Percentiles rank a stretch among this genome's conserved stretches.
Evolutionary conservation across 2,113 vertebrate genomes (phyloP).

Genomic region (Herpetotheres cachinnans): DNA sequence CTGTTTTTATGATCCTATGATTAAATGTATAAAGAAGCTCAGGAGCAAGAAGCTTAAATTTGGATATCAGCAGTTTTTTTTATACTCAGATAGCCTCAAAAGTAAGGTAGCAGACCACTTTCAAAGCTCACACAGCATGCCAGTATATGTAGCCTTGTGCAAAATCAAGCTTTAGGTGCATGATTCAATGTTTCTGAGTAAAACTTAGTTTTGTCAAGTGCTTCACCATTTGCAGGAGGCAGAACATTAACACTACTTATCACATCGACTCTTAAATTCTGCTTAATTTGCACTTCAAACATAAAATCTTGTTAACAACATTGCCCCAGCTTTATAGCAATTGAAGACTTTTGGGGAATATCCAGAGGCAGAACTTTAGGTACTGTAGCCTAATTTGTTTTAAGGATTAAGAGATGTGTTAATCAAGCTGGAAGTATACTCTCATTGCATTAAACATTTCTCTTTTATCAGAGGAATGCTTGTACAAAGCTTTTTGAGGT

Average conservation of each 20-base stretch:
- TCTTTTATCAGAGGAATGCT: not conserved
- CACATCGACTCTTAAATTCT: not conserved
- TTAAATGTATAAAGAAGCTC: not conserved
- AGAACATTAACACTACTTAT: not conserved
- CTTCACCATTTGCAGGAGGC: not conserved
- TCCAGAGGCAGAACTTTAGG: not conserved
- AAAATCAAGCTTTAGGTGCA: not conserved
- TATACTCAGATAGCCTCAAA: not conserved
- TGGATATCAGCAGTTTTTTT: not conserved
- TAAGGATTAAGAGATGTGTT: not conserved
- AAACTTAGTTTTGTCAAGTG: not conserved
- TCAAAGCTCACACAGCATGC: not conserved
- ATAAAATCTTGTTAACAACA: not conserved
- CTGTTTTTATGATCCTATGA: not conserved
- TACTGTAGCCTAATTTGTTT: not conserved
- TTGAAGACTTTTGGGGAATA: not conserved
- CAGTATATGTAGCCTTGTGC: not conserved
- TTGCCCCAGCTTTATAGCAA: not conserved
- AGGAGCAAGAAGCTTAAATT: not conserved
- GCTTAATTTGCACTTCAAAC: constrained; percentile 32
- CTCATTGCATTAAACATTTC: not conserved
- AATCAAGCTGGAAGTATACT: not conserved
- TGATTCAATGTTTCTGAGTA: not conserved
- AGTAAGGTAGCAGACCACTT: not conserved
- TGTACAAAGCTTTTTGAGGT: not conserved